A percentile compares a stretch with the other conserved stretches of the same genome.
These are phyloP conservation scores for Achatina immaculata DNA, from an alignment of 1,140 invertebrate species.

Conservation along the genomic window DNA sequence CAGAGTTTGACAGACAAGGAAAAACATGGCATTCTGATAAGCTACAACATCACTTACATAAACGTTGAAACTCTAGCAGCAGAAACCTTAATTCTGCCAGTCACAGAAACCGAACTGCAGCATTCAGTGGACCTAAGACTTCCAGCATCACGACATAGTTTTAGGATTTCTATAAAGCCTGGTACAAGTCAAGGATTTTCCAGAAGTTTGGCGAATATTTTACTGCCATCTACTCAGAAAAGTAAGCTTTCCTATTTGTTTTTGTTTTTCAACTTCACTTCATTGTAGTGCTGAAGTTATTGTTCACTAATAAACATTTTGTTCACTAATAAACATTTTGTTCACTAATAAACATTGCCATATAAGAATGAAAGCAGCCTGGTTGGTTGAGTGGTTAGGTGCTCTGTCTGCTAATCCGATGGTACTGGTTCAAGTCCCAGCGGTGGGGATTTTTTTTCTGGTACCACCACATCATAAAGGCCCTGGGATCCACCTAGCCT, in stretches of 20 bases:
- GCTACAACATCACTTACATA: not conserved
- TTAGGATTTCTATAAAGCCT: not conserved
- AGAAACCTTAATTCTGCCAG: not conserved
- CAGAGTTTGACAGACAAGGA: not conserved
- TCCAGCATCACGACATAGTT: not conserved
- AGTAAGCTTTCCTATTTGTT: not conserved
- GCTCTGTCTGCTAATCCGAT: no score
- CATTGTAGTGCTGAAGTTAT: no score
- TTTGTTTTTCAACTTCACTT: no score
- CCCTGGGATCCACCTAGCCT: no score
- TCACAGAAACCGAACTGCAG: not conserved
- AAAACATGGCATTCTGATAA: not conserved
- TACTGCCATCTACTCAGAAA: not conserved
- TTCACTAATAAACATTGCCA: no score
- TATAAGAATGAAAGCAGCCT: no score
- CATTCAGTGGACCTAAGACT: not conserved
- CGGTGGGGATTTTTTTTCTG: no score
- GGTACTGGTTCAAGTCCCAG: no score
- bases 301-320: no score
- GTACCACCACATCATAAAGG: no score
- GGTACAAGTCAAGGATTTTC: conserved; percentile 5
- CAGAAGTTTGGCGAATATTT: not conserved
- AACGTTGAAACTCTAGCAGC: not conserved
- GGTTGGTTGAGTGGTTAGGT: no score
- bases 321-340: no score